These are phyloP conservation scores for Linyphia triangularis DNA, from an alignment of 2,888 invertebrate species.

Conservation along the genomic window DNA sequence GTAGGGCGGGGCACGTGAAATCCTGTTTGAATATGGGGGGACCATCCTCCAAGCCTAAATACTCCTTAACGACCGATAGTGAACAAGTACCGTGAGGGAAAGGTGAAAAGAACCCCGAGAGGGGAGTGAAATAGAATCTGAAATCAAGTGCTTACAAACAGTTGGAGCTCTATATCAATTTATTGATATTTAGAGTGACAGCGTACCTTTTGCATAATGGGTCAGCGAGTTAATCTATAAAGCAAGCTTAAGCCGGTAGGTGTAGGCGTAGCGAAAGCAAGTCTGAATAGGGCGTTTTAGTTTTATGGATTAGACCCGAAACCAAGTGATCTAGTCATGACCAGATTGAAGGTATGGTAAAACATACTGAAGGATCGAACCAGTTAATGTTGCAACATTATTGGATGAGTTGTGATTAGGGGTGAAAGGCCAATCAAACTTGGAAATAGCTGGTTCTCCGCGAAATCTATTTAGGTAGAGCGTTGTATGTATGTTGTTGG, in stretches of 20 bases:
- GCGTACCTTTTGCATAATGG: constrained; percentile 35
- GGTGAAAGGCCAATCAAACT: constrained; percentile 38
- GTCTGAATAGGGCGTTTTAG: constrained; percentile 29
- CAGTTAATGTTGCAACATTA: constrained; percentile 8
- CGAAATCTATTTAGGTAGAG: constrained; percentile 29
- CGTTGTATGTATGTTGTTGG: background rate
- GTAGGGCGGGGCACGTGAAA: constrained; percentile 28
- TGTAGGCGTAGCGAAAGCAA: constrained; percentile 18
- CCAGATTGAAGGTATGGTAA: constrained; percentile 22
- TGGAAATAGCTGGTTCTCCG: constrained; percentile 33
- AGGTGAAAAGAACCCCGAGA: constrained; percentile 39
- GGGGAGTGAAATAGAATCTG: constrained; percentile 42
- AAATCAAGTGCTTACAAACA: constrained; percentile 22
- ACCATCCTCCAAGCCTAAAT: constrained; percentile 24
- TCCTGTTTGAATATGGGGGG: constrained; percentile 29
- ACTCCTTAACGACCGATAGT: constrained; percentile 25
- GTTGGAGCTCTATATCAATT: constrained; percentile 4
- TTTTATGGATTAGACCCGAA: constrained; percentile 29
- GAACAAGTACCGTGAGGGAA: no score
- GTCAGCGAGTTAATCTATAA: constrained; percentile 14
- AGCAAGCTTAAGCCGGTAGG: constrained; percentile 3
- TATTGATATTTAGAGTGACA: constrained; percentile 6
- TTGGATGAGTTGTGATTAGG: constrained; percentile 29
- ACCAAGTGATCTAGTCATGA: constrained; percentile 37
- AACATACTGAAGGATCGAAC: constrained; percentile 19